A percentile compares a stretch with the other conserved stretches of the same genome.
phyloP scores from a whole-genome alignment of 1,140 invertebrate species.

The Atta texana region DNA sequence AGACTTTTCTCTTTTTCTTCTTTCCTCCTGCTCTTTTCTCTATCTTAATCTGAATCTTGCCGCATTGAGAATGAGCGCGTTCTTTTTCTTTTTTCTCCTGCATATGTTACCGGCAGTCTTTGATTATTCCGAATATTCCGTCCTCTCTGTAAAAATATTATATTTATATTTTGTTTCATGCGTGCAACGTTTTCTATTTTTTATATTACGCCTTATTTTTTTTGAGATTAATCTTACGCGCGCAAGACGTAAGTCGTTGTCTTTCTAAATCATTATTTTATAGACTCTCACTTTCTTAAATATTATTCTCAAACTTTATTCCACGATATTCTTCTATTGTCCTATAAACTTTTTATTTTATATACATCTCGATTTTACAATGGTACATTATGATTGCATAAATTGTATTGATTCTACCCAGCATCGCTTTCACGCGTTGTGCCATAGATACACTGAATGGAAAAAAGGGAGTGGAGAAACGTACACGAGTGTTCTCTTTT shows the following conservation, averaged over 20 bases:
- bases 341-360: not conserved
- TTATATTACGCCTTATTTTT: not conserved
- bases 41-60: constrained; percentile 33
- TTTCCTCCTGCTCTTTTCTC: constrained; percentile 7
- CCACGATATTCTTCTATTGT: not conserved
- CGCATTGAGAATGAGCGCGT: not conserved
- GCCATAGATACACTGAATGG: not conserved
- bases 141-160: not conserved
- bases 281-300: not conserved
- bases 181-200: not conserved
- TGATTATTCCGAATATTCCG: not conserved
- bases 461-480: not conserved
- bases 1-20: constrained; percentile 31
- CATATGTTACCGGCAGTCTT: not conserved
- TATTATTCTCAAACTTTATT: not conserved
- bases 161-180: not conserved
- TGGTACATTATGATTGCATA: not conserved
- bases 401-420: not conserved
- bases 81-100: constrained; percentile 11
- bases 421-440: constrained; percentile 10
- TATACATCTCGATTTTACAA: not conserved
- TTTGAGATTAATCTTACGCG: not conserved
- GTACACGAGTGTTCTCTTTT: not conserved
- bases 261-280: not conserved
- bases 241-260: no score